Percentiles rank a stretch among this genome's conserved stretches.
Evolutionary conservation across 2,888 invertebrate species (phyloP).

Genomic region (Ochropacha duplaris): DNA sequence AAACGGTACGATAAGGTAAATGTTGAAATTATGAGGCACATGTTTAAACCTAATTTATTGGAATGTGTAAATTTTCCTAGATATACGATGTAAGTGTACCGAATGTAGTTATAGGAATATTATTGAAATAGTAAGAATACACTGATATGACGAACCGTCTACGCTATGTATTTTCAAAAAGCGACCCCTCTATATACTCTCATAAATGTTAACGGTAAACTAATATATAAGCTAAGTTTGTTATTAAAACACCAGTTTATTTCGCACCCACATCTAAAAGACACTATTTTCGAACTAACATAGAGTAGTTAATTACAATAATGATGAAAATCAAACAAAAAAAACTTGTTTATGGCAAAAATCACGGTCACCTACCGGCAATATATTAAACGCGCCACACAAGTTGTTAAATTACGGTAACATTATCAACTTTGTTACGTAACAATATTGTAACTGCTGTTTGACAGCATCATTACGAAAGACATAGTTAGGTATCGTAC

Average conservation of each 20-base stretch:
- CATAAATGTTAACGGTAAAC: constrained; percentile 10
- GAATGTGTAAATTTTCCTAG: constrained; percentile 20
- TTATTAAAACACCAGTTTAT: constrained; percentile 48
- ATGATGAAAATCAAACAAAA: not conserved
- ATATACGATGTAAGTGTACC: not conserved
- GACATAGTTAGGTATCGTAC: not conserved
- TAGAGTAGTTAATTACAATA: constrained; percentile 15
- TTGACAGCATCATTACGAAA: not conserved
- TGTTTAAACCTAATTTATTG: constrained; percentile 33
- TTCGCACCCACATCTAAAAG: constrained; percentile 48
- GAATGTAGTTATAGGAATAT: constrained; percentile 13
- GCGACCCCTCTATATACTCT: constrained; percentile 10
- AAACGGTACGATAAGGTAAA: constrained; percentile 30
- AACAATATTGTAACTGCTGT: too few relatives aligned
- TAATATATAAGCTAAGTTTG: not conserved
- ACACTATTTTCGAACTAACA: constrained; percentile 45
- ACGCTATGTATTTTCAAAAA: not conserved
- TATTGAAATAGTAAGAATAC: constrained; percentile 15
- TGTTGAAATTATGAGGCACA: constrained; percentile 27
- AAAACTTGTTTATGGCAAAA: not conserved
- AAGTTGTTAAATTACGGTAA: too few relatives aligned
- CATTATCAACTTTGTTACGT: too few relatives aligned
- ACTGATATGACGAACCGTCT: constrained; percentile 7
- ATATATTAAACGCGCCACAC: not conserved
- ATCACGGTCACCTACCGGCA: not conserved